These are phyloP conservation scores for Drosophila paulistorum DNA, from an alignment of 1,140 invertebrate genomes.

Conservation along the genomic window DNA sequence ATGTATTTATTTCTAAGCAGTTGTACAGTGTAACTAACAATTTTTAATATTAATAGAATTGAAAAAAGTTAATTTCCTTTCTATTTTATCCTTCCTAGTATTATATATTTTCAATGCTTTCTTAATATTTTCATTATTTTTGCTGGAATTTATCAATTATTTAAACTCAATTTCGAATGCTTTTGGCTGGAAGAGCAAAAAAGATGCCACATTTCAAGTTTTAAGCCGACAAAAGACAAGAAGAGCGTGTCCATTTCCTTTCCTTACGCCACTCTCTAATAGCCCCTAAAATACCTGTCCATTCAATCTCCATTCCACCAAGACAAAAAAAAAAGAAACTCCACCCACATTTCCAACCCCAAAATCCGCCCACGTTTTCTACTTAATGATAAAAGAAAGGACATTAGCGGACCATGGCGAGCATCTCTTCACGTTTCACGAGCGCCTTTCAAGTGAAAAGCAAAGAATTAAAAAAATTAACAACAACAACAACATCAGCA, in stretches of 20 bases:
- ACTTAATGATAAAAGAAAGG: constrained; percentile 81
- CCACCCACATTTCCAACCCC: constrained; percentile 35
- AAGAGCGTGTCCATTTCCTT: constrained; percentile 34
- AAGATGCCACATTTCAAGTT: constrained; percentile 55
- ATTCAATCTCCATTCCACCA: constrained; percentile 15
- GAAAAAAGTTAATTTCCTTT: no score
- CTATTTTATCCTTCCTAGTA: no score
- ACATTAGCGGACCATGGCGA: constrained; percentile 75
- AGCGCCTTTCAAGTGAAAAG: constrained; percentile 80
- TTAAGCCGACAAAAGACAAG: constrained; percentile 55
- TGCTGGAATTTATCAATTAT: constrained; percentile 38
- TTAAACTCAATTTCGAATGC: constrained; percentile 33
- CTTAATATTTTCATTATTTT: constrained; percentile 8
- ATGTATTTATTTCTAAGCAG: no score
- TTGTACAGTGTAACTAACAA: no score
- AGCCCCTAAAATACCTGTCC: constrained; percentile 69
- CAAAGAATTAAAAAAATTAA: constrained; percentile 82
- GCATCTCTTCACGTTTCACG: constrained; percentile 66
- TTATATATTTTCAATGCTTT: no score
- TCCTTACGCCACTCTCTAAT: constrained; percentile 37
- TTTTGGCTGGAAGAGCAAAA: constrained; percentile 8
- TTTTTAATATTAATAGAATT: no score
- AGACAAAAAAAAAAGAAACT: neutral
- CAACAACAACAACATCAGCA: constrained; percentile 43
- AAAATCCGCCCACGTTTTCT: constrained; percentile 65